Evolutionary conservation across 2,797 vertebrate species (phyloP), one percentile per base, ranked within the genome.

Genomic region (Monodelphis domestica): DNA sequence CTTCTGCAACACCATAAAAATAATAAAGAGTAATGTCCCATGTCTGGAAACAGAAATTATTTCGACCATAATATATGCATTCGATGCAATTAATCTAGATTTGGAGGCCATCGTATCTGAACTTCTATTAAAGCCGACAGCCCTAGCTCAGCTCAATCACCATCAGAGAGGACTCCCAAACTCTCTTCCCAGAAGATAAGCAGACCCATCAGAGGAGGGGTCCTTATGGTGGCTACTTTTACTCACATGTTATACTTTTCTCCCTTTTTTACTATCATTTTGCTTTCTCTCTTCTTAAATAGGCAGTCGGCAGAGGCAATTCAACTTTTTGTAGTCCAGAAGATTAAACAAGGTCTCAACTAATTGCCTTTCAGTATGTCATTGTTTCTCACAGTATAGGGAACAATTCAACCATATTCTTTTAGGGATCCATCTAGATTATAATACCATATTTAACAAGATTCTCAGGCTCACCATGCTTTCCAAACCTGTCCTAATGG

Each of bases 1-100:
- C 70, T 94, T 95, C 93, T 90, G 93, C 70, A 84, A 24, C 38
- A 89, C 51, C 97, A 90, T 97, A 96, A 97, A 98, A 97, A 95
- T 89, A 97, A 94, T 97, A 95, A 98, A 97, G 93, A 97, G 96
- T 95, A 98, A 97, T 78, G 15, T 94, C 96, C 96, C 95, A 52
- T 95, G 96, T 93, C 97, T 94, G 96, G 96, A 96, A 97, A 96
- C 90, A 96, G 96, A 98, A 97, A 96, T 29, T 0, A 95, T 95
- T 97, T 96, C 94, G 88, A 59, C 4, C 0, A 0, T 92, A 94
- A 96, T 97, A 96, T 95, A 97, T 94, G 93, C 1, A 93, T 93
- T 89, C 5, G 0, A 0, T 54, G 78, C 87, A 96, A 97, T 97
- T 97, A 96, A 93, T 95, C 94, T 54, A 24, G 54, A 12, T 30